These are phyloP conservation scores for Schizaphis graminum DNA, from an alignment of 2,888 invertebrate genomes.

Conservation along the genomic window DNA sequence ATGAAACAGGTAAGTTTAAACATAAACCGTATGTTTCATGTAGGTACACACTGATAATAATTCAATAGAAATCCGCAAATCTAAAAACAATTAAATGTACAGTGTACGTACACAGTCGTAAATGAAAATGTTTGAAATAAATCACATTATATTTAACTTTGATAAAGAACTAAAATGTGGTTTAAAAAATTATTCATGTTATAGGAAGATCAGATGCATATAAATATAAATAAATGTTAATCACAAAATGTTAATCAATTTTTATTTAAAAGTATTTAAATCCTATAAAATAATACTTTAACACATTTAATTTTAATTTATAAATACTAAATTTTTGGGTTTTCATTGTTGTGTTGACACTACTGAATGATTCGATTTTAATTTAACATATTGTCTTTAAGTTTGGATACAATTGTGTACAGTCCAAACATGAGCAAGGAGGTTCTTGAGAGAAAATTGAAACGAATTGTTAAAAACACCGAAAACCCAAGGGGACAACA, in stretches of 20 bases:
- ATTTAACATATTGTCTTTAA: slow-evolving; percentile 5
- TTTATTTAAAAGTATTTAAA: neutral
- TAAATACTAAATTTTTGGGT: neutral
- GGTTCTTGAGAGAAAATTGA: slow-evolving; percentile 42
- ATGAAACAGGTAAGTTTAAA: neutral
- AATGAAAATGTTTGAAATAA: neutral
- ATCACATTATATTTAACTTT: neutral
- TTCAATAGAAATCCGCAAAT: neutral
- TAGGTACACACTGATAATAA: neutral
- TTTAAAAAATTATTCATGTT: neutral
- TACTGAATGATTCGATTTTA: slow-evolving; percentile 4
- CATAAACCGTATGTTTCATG: neutral
- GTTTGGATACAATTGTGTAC: neutral
- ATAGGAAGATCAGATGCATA: neutral
- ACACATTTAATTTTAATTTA: neutral
- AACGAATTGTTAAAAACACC: slow-evolving; percentile 49
- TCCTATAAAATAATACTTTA: neutral
- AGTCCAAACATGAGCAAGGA: neutral
- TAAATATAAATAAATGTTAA: neutral
- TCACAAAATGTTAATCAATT: neutral
- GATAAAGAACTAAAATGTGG: neutral
- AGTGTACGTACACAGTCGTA: neutral
- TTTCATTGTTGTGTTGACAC: neutral
- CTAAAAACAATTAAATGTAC: neutral
- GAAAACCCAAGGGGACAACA: neutral